Evolutionary conservation across 2,113 vertebrate genomes (phyloP).

Genomic region (Alethe castanea): DNA sequence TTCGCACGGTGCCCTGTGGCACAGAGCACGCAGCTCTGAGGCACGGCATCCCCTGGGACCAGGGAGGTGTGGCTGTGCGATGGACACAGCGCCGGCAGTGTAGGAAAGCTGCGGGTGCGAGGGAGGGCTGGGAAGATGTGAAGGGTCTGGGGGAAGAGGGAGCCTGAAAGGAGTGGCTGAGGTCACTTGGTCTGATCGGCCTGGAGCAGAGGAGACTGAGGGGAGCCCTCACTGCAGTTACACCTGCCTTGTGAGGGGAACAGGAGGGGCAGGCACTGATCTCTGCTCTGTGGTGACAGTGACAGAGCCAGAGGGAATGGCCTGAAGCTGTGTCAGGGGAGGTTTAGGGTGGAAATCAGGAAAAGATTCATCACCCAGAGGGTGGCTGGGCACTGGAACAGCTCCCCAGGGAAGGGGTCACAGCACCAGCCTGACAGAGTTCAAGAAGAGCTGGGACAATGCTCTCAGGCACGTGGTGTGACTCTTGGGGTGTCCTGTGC

Average conservation of each 20-base stretch:
- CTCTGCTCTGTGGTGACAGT: background rate
- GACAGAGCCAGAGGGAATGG: rapidly evolving
- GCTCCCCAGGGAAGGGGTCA: background rate
- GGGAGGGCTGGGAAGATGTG: rapidly evolving
- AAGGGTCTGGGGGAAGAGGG: no score
- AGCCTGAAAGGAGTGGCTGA: background rate
- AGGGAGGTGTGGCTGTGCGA: background rate
- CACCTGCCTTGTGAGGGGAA: rapidly evolving
- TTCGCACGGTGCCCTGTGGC: rapidly evolving
- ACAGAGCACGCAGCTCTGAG: rapidly evolving
- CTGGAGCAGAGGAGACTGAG: background rate
- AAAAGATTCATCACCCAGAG: background rate
- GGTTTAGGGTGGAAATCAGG: background rate
- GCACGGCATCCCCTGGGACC: rapidly evolving
- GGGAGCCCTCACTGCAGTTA: background rate
- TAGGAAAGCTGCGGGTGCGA: rapidly evolving
- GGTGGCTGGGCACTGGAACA: background rate
- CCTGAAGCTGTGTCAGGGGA: background rate
- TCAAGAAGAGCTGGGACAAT: rapidly evolving
- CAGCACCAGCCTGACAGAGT: background rate
- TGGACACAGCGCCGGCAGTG: rapidly evolving
- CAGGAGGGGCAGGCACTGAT: background rate
- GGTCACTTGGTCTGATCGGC: background rate
- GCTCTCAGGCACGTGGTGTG: rapidly evolving
- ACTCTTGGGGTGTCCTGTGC: background rate